Evolutionary conservation across 2,113 vertebrate genomes (phyloP), one percentile per base, ranked within the genome.

Genomic region (Lichenostomus cassidix): DNA sequence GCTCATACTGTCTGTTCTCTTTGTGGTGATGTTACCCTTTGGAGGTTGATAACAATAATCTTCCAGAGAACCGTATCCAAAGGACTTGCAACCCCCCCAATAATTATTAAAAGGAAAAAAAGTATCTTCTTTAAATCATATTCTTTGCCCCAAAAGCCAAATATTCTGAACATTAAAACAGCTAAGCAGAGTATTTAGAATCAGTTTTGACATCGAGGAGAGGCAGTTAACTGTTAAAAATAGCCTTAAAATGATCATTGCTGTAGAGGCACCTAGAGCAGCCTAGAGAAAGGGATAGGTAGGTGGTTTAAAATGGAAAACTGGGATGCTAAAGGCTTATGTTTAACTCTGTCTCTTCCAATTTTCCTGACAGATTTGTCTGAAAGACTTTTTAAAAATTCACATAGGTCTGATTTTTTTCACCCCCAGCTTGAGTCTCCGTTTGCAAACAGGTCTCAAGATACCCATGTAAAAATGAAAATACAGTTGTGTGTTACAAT

Each of bases 11-110:
- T 96, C 92, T 94, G 23, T 84, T 75, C 83, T 73, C 81, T 74
- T 96, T 49, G 42, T 84, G 74, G 73, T 90, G 68, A 49, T 87
- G 81, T 63, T 96, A 87, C 92, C 28, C 41, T 95, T 90, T 71
- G 46, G 75, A 75, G 93, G 70, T 90, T 95, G 94, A 95, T 96
- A 92, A 86, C 33, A 10, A n/a, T 82, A 53, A 85, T 76, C 55
- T 49, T 42, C 76, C 94, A 83, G 93, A 77, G 65, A 89, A 33
- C 28, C 8, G 5, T 58, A 58, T 52, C 25, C n/a, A 94, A 50
- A 44, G 31, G 76, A n/a, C 10, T 91, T 20, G 39, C 63, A 89
- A 91, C 70, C 8, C 60, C 10, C 92, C 27, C 39, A 65, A 18
- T 47, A 70, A 52, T 58, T 89, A 2, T 19, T 21, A n/a, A 59